These are phyloP conservation scores for Drosophila rubida DNA, from an alignment of 2,888 invertebrate species.

Conservation along the genomic window DNA sequence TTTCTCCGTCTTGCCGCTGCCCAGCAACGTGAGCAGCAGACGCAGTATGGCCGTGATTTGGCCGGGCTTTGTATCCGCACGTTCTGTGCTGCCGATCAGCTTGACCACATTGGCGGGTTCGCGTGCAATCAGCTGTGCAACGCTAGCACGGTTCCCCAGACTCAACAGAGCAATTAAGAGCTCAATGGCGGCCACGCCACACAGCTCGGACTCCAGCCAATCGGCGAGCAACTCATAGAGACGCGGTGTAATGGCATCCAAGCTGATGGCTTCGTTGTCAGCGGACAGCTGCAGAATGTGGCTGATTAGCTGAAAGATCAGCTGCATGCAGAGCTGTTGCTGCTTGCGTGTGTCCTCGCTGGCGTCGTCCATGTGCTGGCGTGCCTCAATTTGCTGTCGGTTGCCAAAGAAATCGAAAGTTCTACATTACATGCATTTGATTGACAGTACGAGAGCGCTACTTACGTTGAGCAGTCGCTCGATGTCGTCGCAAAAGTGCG, in stretches of 20 bases:
- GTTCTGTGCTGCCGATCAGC: slow-evolving; percentile 77
- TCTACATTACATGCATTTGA: not conserved
- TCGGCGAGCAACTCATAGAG: slow-evolving; percentile 78
- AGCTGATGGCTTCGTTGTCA: slow-evolving; percentile 72
- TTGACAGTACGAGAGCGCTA: too few relatives aligned
- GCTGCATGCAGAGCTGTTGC: slow-evolving; percentile 77
- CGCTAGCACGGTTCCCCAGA: slow-evolving; percentile 59
- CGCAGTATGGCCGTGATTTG: slow-evolving; percentile 79
- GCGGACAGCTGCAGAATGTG: slow-evolving; percentile 75
- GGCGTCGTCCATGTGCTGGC: slow-evolving; percentile 71
- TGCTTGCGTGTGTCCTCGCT: slow-evolving; percentile 81
- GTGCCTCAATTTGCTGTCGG: slow-evolving; percentile 70
- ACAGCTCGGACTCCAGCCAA: slow-evolving; percentile 79
- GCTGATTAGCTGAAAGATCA: slow-evolving; percentile 76
- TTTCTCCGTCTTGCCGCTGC: slow-evolving; percentile 81
- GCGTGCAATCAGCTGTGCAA: slow-evolving; percentile 71
- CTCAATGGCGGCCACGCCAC: slow-evolving; percentile 79
- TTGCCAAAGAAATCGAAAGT: too few relatives aligned
- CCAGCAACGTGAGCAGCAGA: slow-evolving; percentile 73
- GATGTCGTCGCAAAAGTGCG: slow-evolving; percentile 78
- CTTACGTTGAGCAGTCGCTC: slow-evolving; percentile 81
- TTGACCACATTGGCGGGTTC: slow-evolving; percentile 74
- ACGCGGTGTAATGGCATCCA: slow-evolving; percentile 79
- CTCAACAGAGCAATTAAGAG: slow-evolving; percentile 73
- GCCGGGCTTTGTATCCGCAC: slow-evolving; percentile 67